Conservation (phyloP, 2,888 invertebrate genomes). For the Sphecodes monilicornis region DNA sequence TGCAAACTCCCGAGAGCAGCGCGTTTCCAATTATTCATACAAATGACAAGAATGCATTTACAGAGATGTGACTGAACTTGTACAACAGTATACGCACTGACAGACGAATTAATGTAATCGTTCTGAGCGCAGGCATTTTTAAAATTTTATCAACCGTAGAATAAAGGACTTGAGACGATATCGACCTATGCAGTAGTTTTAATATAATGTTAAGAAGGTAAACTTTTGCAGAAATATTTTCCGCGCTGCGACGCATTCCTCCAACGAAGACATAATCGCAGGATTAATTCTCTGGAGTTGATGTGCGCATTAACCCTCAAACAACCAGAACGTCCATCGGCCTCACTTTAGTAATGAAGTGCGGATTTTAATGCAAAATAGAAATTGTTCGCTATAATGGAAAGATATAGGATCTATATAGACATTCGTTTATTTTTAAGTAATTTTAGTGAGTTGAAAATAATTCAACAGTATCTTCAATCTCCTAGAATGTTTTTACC, state of each 20-base stretch:
- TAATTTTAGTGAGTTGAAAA: no score
- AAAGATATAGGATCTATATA: no score
- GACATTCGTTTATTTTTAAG: no score
- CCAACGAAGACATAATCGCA: neutral
- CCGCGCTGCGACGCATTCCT: neutral
- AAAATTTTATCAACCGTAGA: neutral
- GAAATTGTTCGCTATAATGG: no score
- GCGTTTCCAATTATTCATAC: neutral
- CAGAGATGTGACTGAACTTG: neutral
- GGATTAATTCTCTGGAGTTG: neutral
- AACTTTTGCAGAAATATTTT: neutral
- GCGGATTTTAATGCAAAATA: no score
- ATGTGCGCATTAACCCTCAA: no score
- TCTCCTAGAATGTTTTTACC: no score
- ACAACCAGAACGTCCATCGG: no score
- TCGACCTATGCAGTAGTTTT: neutral
- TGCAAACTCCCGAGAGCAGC: neutral
- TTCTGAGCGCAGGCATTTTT: neutral
- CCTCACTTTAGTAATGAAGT: no score
- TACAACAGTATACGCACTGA: neutral
- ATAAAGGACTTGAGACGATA: neutral
- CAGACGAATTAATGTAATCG: neutral
- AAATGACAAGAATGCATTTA: neutral
- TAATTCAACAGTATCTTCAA: no score
- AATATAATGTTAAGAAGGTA: neutral